Conservation (phyloP, 2,113 vertebrate genomes). For the Tichodroma muraria region DNA sequence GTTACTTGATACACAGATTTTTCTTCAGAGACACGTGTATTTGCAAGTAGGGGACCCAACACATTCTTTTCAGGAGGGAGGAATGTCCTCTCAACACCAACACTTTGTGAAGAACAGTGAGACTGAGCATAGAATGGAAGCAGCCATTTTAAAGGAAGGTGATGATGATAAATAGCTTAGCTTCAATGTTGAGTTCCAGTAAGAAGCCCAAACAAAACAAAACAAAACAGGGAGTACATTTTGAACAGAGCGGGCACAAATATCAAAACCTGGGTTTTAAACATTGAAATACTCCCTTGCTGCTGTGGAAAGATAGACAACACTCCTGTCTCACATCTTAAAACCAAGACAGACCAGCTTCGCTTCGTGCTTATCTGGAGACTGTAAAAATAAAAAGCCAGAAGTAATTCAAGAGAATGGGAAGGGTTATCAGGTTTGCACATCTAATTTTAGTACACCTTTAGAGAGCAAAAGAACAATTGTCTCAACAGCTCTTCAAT, state of each 20-base stretch:
- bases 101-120: background rate
- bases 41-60: constrained; percentile 16
- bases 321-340: background rate
- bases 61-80: background rate
- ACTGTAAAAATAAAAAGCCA: background rate
- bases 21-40: background rate
- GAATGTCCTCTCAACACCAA: background rate
- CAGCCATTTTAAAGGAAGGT: background rate
- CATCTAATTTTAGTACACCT: background rate
- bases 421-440: background rate
- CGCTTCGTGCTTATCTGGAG: background rate
- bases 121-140: background rate
- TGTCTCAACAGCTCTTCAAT: constrained; percentile 5
- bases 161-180: constrained; percentile 42
- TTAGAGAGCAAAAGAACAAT: background rate
- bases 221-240: background rate
- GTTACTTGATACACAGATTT: constrained; percentile 37
- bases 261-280: background rate
- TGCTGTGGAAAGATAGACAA: background rate
- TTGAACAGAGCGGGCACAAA: background rate
- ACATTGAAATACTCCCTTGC: background rate
- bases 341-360: background rate
- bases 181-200: background rate
- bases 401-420: background rate
- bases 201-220: background rate